Evolutionary conservation across 2,888 invertebrate species (phyloP).

Genomic region (Torymus tubicola): DNA sequence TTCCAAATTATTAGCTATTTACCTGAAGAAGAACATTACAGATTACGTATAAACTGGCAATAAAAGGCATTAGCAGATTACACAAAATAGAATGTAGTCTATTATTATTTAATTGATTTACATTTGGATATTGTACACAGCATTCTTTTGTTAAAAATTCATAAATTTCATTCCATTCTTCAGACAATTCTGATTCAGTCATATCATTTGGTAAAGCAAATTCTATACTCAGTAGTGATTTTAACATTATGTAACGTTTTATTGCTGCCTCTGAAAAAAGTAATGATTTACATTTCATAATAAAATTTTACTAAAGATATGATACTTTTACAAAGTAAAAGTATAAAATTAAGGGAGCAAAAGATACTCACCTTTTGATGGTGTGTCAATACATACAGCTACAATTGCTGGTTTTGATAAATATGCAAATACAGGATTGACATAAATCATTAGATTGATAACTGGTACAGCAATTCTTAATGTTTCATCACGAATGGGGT

Average conservation of each 20-base stretch:
- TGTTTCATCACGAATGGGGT: conserved; percentile 81
- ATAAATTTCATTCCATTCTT: conserved; percentile 68
- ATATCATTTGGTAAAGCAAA: conserved; percentile 68
- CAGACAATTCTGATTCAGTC: conserved; percentile 60
- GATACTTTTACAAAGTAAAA: conserved; percentile 2
- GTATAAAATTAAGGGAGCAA: conserved; percentile 8
- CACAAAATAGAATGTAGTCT: conserved; percentile 79
- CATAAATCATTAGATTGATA: conserved; percentile 85
- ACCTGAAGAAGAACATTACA: conserved; percentile 78
- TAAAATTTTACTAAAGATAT: conserved; percentile 25
- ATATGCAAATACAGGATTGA: conserved; percentile 86
- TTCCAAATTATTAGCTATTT: conserved; percentile 52
- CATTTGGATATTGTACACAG: conserved; percentile 61
- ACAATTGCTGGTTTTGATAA: conserved; percentile 82
- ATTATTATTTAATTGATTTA: conserved; percentile 75
- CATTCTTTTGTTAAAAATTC: conserved; percentile 64
- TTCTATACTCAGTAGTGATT: conserved; percentile 69
- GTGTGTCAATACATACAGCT: conserved; percentile 74
- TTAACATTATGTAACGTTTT: conserved; percentile 66
- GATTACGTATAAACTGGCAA: conserved; percentile 79
- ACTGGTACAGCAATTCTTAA: conserved; percentile 84
- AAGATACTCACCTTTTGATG: conserved; percentile 27
- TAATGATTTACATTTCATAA: conserved; percentile 6
- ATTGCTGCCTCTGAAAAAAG: conserved; percentile 65
- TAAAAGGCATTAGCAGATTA: conserved; percentile 82